A percentile compares a stretch with the other conserved stretches of the same genome.
Evolutionary conservation across 2,113 vertebrate genomes (phyloP).

Genomic region (Corynorhinus townsendii): DNA sequence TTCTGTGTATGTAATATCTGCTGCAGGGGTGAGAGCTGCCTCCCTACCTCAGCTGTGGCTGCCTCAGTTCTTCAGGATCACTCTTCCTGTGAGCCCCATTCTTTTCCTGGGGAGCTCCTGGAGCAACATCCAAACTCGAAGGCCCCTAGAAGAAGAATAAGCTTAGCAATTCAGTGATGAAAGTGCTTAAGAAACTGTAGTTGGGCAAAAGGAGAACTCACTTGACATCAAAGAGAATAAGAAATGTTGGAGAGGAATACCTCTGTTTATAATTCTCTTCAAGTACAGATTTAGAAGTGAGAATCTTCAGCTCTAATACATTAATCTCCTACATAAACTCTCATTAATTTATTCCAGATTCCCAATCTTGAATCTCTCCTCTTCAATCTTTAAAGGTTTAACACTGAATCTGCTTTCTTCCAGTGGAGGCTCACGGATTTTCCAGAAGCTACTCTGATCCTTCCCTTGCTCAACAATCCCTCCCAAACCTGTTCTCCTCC

Average conservation of each 20-base stretch:
- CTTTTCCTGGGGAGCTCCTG: conserved; percentile 90
- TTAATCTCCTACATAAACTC: neutral
- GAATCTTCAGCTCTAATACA: neutral
- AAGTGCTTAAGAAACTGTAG: neutral
- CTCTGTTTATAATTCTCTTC: neutral
- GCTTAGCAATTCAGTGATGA: neutral
- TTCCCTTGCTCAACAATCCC: neutral
- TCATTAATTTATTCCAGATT: neutral
- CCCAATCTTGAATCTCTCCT: conserved; percentile 8
- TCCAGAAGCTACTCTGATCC: neutral
- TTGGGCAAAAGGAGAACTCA: neutral
- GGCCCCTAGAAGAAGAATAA: conserved; percentile 77
- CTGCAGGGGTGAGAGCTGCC: too few relatives aligned
- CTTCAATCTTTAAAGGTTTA: neutral
- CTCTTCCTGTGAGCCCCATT: conserved; percentile 72
- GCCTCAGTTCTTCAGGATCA: conserved; percentile 81
- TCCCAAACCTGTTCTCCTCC: neutral
- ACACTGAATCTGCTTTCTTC: neutral
- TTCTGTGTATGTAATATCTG: neutral
- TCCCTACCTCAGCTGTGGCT: conserved; percentile 87
- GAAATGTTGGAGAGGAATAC: neutral
- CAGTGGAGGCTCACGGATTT: neutral
- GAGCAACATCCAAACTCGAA: conserved; percentile 83
- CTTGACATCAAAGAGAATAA: neutral
- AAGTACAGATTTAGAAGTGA: neutral